Conservation (phyloP, 2,113 vertebrate species). For the Scomber scombrus region DNA sequence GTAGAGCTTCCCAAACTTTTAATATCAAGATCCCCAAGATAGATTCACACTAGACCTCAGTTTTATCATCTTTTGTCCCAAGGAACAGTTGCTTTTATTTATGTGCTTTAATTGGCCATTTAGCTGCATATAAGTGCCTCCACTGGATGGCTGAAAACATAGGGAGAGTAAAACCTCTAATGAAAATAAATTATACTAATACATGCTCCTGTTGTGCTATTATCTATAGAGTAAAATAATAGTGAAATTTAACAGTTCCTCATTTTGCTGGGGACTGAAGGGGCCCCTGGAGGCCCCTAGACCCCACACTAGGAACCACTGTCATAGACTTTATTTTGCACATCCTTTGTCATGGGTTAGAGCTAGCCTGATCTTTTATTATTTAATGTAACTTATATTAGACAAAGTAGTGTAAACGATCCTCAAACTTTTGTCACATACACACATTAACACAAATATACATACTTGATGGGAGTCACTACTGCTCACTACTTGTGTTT, state of each 20-base stretch:
- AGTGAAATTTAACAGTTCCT: conserved; percentile 51
- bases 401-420: neutral
- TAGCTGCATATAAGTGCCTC: conserved; percentile 39
- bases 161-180: conserved; percentile 52
- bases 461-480: neutral
- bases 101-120: conserved; percentile 48
- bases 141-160: conserved; percentile 50
- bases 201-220: conserved; percentile 48
- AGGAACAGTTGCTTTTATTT: conserved; percentile 10
- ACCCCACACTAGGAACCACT: conserved; percentile 30
- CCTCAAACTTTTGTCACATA: neutral
- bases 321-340: conserved; percentile 21
- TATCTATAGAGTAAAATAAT: conserved; percentile 45
- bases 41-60: conserved; percentile 12
- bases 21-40: conserved; percentile 46
- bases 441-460: neutral
- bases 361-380: neutral
- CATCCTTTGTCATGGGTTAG: conserved; percentile 13
- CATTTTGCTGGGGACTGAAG: conserved; percentile 44
- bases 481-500: conserved; percentile 8
- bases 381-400: neutral
- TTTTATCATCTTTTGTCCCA: conserved; percentile 30
- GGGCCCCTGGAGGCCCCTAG: conserved; percentile 24
- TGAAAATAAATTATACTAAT: conserved; percentile 65
- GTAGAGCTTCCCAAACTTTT: conserved; percentile 53